Evolutionary conservation across 2,888 invertebrate species (phyloP), one percentile per base, ranked within the genome.

Genomic region (Xestobium rufovillosum): DNA sequence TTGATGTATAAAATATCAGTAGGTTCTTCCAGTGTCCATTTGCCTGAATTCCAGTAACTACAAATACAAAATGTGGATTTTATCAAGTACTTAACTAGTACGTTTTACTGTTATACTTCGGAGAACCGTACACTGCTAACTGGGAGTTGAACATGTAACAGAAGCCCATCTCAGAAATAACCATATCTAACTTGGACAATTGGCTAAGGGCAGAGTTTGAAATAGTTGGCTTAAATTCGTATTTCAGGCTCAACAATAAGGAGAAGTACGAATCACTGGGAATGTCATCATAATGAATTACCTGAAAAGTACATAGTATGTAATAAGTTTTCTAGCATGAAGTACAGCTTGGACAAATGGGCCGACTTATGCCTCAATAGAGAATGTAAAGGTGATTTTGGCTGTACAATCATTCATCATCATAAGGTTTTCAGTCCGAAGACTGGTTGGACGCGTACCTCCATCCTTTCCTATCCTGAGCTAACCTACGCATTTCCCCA

Each of bases 101-200:
- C n/a, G n/a, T n/a, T n/a, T n/a, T n/a, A n/a, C 23, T n/a, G n/a
- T 6, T 6, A 8, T 60, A 76, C 76, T 56, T 50, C 1, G 71
- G 72, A 6, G 73, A 71, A 55, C 71, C 75, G 52, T 76, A 77
- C 6, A 71, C 57, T 1, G 80, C 77, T 15, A 76, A 68, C 48
- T 73, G 66, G 0, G 81, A 80, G 55, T 82, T 82, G 31, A 79
- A 75, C 12, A 78, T 68, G 56, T 79, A 78, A 48, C 83, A 83
- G 37, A 80, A 58, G 2, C 83, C 83, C 68, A 79, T 72, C 57
- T 83, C 83, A 0, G 80, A 78, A 8, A 80, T 60, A 1, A 76
- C 76, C 6, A 73, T 71, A 26, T 74, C 66, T n/a, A 80, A 63
- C 17, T 34, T 33, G 31, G 57, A 52, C 6, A 48, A 46, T 8